phyloP scores from a whole-genome alignment of 2,113 vertebrate genomes.

The Aphelocoma coerulescens region DNA sequence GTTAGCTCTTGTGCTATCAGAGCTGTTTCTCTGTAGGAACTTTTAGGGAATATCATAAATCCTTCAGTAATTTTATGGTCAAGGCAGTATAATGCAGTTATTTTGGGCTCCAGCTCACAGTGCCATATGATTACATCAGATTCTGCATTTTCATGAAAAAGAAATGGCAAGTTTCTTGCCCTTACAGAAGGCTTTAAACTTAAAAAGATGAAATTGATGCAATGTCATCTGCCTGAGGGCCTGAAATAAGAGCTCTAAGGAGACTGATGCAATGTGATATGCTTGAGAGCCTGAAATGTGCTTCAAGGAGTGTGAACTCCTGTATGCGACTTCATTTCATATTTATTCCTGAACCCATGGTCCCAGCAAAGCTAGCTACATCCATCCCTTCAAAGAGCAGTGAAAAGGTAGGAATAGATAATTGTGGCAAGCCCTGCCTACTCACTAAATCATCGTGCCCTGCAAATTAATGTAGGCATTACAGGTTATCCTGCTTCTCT shows the following conservation, averaged over 20 bases:
- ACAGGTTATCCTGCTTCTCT: not conserved
- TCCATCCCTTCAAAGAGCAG: not conserved
- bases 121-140: not conserved
- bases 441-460: not conserved
- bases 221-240: not conserved
- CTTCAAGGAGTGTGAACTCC: not conserved
- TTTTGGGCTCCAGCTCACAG: not conserved
- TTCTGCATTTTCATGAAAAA: not conserved
- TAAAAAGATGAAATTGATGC: not conserved
- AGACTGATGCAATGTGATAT: not conserved
- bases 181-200: not conserved
- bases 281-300: not conserved
- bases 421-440: not conserved
- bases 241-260: not conserved
- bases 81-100: not conserved
- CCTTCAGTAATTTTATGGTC: not conserved
- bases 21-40: not conserved
- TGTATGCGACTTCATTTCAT: not conserved
- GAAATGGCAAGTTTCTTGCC: not conserved
- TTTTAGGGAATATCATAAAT: slow-evolving; percentile 3
- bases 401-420: not conserved
- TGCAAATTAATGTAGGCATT: not conserved
- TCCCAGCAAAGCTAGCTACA: not conserved
- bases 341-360: not conserved
- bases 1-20: not conserved